Evolutionary conservation across 2,797 vertebrate genomes (phyloP), one percentile per base, ranked within the genome.

Genomic region (Schizopygopsis pylzovi): DNA sequence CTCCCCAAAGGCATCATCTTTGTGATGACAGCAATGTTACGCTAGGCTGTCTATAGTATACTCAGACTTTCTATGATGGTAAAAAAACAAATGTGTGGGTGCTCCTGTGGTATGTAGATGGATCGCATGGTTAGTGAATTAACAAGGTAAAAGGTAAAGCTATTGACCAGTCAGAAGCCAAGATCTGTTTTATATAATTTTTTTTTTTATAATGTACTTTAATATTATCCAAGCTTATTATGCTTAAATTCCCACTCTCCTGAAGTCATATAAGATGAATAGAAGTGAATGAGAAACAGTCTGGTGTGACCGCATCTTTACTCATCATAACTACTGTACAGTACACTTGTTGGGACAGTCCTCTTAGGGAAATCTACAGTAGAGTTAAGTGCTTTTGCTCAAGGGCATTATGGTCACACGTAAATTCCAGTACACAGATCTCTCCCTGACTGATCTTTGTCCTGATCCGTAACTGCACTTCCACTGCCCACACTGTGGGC

Each of bases 391-490:
- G 25, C 56, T 61, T 68, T 22, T 75, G 28, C 39, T 71, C 65
- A 85, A 85, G 65, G 49, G 28, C 77, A 39, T 71, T 33, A 56
- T 59, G 8, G 18, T 71, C 18, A 52, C 8, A 9, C 3, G 28
- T 8, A 78, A 45, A 56, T 49, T 8, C 37, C 16, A 61, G n/a
- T 61, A 47, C 41, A 73, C 10, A 28, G 70, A 83, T 61, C 52
- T 83, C 54, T 45, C 10, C 15, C 45, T 76, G 33, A 67, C 72
- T 65, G 73, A 54, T 54, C 73, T 77, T 76, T 68, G 45, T 77
- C 45, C 22, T 61, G 56, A 75, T 83, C 56, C 13, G 15, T 65
- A 54, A 84, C 82, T 52, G 15, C 72, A 84, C 72, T 68, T 84
- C 72, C 61, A 75, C 22, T 43, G 52, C 82, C 82, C 61, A 1